phyloP scores from a whole-genome alignment of 2,888 invertebrate genomes.

The Sinotaia quadrata region DNA sequence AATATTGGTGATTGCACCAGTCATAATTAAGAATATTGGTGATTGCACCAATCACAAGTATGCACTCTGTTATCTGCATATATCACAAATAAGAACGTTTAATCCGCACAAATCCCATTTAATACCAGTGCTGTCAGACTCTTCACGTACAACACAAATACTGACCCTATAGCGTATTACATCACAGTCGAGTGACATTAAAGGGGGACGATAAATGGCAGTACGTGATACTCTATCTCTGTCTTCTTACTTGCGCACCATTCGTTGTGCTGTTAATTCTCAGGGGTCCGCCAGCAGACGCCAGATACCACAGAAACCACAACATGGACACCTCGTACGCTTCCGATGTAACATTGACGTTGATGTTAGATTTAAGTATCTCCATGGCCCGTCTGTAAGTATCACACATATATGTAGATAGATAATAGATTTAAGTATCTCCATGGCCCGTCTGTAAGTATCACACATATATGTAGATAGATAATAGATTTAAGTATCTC shows the following conservation, averaged over 20 bases:
- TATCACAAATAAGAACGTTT: too few species aligned
- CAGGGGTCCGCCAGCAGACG: constrained; percentile 41
- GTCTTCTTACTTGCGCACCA: constrained; percentile 12
- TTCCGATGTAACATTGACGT: constrained; percentile 56
- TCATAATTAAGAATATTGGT: too few species aligned
- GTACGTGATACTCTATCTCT: too few species aligned
- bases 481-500: background rate
- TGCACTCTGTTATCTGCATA: too few species aligned
- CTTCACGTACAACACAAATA: too few species aligned
- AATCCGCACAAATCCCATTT: too few species aligned
- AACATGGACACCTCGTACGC: constrained; percentile 63
- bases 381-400: constrained; percentile 43
- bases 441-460: background rate
- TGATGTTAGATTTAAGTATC: constrained; percentile 46
- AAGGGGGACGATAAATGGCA: too few species aligned
- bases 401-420: background rate
- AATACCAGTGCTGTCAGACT: too few species aligned
- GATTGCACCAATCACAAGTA: too few species aligned
- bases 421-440: background rate
- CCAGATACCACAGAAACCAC: constrained; percentile 64
- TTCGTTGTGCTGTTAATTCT: constrained; percentile 54
- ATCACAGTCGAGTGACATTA: too few species aligned
- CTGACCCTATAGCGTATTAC: too few species aligned
- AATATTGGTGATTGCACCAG: too few species aligned
- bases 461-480: background rate